Evolutionary conservation across 2,888 invertebrate genomes (phyloP).

Genomic region (Pachymerium ferrugineum): DNA sequence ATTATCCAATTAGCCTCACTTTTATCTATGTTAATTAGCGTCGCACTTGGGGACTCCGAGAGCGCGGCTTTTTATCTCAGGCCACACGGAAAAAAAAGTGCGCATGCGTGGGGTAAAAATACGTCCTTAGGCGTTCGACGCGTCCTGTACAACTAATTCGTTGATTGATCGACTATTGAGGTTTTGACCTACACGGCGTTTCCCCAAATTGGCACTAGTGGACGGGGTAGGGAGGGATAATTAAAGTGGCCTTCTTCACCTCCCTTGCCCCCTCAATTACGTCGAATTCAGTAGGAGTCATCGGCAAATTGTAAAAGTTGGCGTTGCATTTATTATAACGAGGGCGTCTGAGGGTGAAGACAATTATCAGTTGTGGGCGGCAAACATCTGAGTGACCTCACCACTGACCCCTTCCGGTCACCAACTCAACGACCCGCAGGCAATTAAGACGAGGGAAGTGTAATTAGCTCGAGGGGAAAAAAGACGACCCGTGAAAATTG

Average conservation of each 20-base stretch:
- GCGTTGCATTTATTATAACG: neutral
- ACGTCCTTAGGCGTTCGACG: neutral
- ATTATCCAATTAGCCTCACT: conserved; percentile 21
- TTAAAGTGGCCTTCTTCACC: conserved; percentile 21
- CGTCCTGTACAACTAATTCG: neutral
- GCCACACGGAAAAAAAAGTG: neutral
- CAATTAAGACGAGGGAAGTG: conserved; percentile 18
- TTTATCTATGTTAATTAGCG: conserved; percentile 9
- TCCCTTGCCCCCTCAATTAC: neutral
- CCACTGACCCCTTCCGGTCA: conserved; percentile 21
- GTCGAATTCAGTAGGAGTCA: neutral
- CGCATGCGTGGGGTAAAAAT: neutral
- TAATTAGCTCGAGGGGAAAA: conserved; percentile 10
- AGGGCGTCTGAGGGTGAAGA: neutral
- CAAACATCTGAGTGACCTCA: conserved; percentile 21
- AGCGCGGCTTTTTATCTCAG: conserved; percentile 18
- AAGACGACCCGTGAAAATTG: conserved; percentile 11
- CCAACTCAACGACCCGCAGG: conserved; percentile 21
- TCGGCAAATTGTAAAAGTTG: neutral
- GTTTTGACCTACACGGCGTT: neutral
- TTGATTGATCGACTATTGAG: conserved; percentile 10
- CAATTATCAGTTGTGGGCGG: conserved; percentile 21
- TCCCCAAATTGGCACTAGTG: conserved; percentile 1
- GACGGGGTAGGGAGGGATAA: neutral
- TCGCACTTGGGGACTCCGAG: conserved; percentile 9